Evolutionary conservation across 2,888 invertebrate genomes (phyloP).

Genomic region (Caenorhabditis sinica): DNA sequence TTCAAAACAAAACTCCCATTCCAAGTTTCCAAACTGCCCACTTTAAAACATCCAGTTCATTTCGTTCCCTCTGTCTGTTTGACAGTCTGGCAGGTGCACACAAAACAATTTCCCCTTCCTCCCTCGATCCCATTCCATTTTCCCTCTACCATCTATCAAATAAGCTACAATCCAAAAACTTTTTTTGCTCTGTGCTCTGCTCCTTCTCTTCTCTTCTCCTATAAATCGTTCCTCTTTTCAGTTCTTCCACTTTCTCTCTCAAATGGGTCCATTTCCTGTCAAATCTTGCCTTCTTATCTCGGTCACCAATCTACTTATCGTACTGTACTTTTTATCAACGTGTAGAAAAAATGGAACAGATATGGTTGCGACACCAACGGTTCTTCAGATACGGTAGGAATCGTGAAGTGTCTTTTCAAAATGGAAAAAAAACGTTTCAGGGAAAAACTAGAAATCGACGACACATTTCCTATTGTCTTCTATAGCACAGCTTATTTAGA

Average conservation of each 20-base stretch:
- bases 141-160: no score
- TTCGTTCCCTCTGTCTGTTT: conserved; percentile 29
- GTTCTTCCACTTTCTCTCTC: conserved; percentile 3
- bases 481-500: conserved; percentile 52
- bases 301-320: conserved; percentile 43
- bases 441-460: conserved; percentile 48
- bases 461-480: conserved; percentile 52
- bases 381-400: conserved; percentile 48
- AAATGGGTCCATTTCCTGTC: conserved; percentile 40
- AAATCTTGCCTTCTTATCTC: conserved; percentile 58
- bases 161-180: conserved; percentile 32
- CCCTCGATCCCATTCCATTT: no score
- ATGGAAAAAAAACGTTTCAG: conserved; percentile 17
- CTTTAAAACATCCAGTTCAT: neutral
- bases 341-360: conserved; percentile 12
- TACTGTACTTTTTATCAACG: conserved; percentile 39
- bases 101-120: neutral
- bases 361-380: conserved; percentile 17
- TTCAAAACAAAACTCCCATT: neutral
- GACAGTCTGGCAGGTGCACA: conserved; percentile 55
- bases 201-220: neutral
- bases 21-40: neutral
- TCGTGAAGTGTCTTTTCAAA: neutral
- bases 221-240: conserved; percentile 6
- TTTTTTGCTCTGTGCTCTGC: neutral